phyloP scores from a whole-genome alignment of 2,113 vertebrate species.

The Climacteris rufus region DNA sequence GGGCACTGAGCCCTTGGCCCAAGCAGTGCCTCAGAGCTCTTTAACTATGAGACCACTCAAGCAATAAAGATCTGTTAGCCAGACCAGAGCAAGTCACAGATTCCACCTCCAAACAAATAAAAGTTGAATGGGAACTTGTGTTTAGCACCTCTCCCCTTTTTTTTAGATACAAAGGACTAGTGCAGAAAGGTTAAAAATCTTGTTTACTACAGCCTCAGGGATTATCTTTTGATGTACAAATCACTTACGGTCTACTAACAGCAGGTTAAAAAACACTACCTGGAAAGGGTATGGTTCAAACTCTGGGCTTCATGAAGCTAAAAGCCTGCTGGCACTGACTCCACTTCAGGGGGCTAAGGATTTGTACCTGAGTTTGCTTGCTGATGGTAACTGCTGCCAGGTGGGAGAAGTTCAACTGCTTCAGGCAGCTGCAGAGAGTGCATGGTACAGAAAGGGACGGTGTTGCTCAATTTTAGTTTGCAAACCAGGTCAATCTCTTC shows the following conservation, averaged over 20 bases:
- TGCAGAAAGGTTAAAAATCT: background rate
- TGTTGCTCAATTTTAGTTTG: background rate
- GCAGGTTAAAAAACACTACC: background rate
- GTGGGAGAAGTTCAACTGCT: background rate
- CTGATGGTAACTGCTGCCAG: background rate
- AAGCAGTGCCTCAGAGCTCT: background rate
- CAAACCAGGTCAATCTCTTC: background rate
- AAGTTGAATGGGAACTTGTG: background rate
- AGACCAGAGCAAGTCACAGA: background rate
- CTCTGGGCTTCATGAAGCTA: background rate
- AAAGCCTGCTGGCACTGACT: background rate
- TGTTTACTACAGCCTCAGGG: background rate
- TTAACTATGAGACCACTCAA: background rate
- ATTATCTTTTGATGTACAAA: background rate
- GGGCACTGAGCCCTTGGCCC: background rate
- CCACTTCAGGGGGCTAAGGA: background rate
- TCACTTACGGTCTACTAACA: background rate
- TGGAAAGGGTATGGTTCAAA: background rate
- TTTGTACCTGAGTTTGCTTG: background rate
- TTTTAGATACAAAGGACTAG: background rate
- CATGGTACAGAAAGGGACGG: background rate
- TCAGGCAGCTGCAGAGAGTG: background rate
- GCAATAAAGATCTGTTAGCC: background rate
- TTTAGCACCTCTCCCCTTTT: background rate
- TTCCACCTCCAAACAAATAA: background rate